A percentile compares a stretch with the other conserved stretches of the same genome.
Evolutionary conservation across 1,140 invertebrate genomes (phyloP).

Genomic region (Micrasema longulum): DNA sequence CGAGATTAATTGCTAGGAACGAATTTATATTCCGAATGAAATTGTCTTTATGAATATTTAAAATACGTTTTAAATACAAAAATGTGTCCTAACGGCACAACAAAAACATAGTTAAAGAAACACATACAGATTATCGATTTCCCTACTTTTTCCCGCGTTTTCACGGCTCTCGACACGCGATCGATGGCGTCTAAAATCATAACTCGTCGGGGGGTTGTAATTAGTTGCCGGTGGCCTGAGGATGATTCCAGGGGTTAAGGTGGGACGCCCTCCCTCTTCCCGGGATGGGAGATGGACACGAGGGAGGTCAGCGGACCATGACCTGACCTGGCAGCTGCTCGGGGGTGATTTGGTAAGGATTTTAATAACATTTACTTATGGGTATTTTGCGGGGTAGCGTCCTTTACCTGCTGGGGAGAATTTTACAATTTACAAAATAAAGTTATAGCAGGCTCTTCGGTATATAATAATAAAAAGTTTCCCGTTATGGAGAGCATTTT

Average conservation of each 20-base stretch:
- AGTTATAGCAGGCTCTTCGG: too few relatives aligned
- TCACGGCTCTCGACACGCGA: background rate
- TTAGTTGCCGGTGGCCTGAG: background rate
- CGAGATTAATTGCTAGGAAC: too few relatives aligned
- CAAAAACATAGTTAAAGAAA: too few relatives aligned
- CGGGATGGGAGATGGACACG: background rate
- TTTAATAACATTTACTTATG: conserved; percentile 24
- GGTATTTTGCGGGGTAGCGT: background rate
- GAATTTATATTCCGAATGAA: too few relatives aligned
- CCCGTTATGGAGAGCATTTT: too few relatives aligned
- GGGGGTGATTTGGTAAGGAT: conserved; percentile 26
- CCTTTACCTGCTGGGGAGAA: too few relatives aligned
- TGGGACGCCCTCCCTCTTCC: background rate
- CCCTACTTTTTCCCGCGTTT: background rate
- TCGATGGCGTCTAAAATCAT: background rate
- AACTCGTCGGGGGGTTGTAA: background rate
- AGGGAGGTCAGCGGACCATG: conserved; percentile 23
- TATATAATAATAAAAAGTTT: too few relatives aligned
- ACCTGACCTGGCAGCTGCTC: conserved; percentile 32
- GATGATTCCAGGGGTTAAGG: background rate
- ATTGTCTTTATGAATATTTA: too few relatives aligned
- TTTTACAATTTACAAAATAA: too few relatives aligned
- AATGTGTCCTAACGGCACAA: too few relatives aligned
- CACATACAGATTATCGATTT: background rate
- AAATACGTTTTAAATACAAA: too few relatives aligned